These are phyloP conservation scores for Cyclargus thomasi DNA, from an alignment of 1,140 invertebrate species.

Conservation along the genomic window DNA sequence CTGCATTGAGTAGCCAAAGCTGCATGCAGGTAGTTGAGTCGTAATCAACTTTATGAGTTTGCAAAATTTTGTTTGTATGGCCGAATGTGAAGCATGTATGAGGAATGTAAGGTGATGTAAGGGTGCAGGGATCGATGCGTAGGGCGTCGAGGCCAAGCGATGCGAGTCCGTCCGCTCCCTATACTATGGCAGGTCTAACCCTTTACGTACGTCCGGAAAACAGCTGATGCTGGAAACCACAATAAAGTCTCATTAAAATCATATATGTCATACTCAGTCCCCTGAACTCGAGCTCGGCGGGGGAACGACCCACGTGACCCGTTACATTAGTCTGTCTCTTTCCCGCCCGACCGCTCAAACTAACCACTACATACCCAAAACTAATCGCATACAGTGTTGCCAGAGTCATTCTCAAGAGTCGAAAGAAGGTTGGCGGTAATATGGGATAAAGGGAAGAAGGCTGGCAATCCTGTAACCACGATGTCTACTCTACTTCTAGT, in stretches of 20 bases:
- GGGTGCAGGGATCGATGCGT: conserved; percentile 28
- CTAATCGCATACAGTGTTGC: conserved; percentile 11
- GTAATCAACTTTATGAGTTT: not conserved
- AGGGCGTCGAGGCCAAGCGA: conserved; percentile 21
- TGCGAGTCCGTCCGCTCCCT: conserved; percentile 25
- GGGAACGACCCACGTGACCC: conserved; percentile 17
- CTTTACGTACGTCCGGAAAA: conserved; percentile 81
- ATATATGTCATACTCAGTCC: conserved; percentile 28
- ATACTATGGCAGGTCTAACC: conserved; percentile 14
- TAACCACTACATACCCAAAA: conserved; percentile 23
- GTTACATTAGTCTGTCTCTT: conserved; percentile 18
- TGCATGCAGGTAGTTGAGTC: not conserved
- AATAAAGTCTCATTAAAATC: conserved; percentile 56
- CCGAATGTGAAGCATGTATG: conserved; percentile 11
- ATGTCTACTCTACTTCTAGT: not conserved
- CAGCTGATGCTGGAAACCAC: conserved; percentile 84
- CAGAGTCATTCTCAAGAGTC: not conserved
- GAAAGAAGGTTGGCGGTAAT: not conserved
- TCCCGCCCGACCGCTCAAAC: conserved; percentile 42
- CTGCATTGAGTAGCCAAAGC: not conserved
- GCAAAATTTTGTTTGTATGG: conserved; percentile 4
- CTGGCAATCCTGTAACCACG: conserved; percentile 5
- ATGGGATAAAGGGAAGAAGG: not conserved
- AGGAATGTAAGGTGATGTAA: conserved; percentile 21
- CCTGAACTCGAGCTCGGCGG: conserved; percentile 20